Base-by-base conservation (phyloP, 2,797 vertebrate species). In the Pangasius larnaudii region DNA sequence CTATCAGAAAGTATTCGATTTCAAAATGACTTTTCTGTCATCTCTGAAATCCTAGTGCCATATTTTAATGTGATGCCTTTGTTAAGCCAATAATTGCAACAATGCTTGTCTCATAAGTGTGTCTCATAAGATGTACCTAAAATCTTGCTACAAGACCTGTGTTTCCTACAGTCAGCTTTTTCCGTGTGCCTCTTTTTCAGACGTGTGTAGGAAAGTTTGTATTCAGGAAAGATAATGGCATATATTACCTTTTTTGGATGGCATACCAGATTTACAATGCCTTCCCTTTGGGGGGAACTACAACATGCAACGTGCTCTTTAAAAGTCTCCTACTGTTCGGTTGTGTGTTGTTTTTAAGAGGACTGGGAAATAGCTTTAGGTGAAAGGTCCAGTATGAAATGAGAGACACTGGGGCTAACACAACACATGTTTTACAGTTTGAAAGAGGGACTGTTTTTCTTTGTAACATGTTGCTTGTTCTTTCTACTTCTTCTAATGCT, bases 131-230 rank as follows among this genome's bases (percentile, higher is more conserved):
- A 75, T 16, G 2, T 30, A 19, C 42, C 24, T 11, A 33, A 46
- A n/a, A 5, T 42, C 69, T 72, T 72, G 71, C 71, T 72, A 24
- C 19, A 72, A 72, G n/a, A 53, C 13, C 1, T 22, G 30, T 33
- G 30, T 87, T 85, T 89, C 61, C 19, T 71, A 16, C 5, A 58
- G 30, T 58, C 77, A 30, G 39, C 72, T n/a, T 51, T 87, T 85
- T 24, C 56, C 6, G 22, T 79, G 46, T 53, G 74, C 27, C 27
- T 56, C 75, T 19, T 81, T 84, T 67, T 30, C 33, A 67, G 14
- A 84, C 39, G n/a, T 82, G 8, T 85, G 5, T 77, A 27, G 65
- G 72, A 89, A 78, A 8, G 63, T 46, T 39, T 87, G 39, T 58
- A 2, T 80, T 63, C 24, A 42, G 42, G 36, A 27, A 53, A 51